phyloP scores from a whole-genome alignment of 1,140 invertebrate species.

The Conus ventricosus region DNA sequence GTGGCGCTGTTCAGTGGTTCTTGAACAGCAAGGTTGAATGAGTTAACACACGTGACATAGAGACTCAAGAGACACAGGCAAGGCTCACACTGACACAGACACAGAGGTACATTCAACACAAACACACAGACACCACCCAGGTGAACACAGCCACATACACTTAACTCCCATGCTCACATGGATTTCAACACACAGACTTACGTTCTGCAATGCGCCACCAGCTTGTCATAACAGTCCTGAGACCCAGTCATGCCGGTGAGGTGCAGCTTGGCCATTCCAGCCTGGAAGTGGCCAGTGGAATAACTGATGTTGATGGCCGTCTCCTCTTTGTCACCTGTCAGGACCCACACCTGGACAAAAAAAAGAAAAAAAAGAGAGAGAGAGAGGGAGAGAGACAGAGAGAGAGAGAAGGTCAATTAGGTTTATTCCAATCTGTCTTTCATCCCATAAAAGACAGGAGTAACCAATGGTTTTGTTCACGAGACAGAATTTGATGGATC shows the following conservation, averaged over 20 bases:
- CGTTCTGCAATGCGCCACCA: neutral
- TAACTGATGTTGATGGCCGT: conserved; percentile 98
- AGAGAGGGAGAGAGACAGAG: conserved; percentile 12
- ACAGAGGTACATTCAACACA: neutral
- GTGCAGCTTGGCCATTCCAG: conserved; percentile 75
- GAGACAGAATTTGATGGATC: no score
- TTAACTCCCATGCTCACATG: neutral
- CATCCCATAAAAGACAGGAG: no score
- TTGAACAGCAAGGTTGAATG: no score
- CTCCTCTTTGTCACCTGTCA: conserved; percentile 98
- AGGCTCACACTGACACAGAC: neutral
- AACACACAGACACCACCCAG: neutral
- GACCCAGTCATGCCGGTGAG: conserved; percentile 73
- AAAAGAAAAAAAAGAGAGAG: neutral
- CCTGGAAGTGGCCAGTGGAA: conserved; percentile 91
- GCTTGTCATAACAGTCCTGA: conserved; percentile 40
- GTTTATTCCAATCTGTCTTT: neutral
- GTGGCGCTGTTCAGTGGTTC: no score
- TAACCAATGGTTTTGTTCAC: no score
- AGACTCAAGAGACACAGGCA: neutral
- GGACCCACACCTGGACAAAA: conserved; percentile 86
- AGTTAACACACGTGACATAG: neutral
- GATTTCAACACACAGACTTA: neutral
- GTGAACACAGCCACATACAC: neutral
- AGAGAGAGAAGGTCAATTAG: neutral